phyloP scores from a whole-genome alignment of 2,797 vertebrate genomes.

The Gouania willdenowi region DNA sequence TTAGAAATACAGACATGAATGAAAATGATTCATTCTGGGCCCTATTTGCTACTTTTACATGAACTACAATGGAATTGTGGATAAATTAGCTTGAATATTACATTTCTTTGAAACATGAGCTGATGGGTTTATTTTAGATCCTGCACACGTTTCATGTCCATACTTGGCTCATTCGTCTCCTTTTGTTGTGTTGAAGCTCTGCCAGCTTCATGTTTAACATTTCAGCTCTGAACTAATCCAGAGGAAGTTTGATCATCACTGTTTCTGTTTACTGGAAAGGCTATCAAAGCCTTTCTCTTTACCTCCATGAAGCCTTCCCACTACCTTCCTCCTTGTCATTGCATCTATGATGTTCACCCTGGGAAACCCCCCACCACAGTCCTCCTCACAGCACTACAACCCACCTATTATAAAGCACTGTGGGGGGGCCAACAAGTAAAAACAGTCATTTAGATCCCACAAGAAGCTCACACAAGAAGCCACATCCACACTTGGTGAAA shows the following conservation, averaged over 20 bases:
- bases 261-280: conserved; percentile 3
- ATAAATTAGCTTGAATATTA: too few species aligned
- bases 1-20: too few species aligned
- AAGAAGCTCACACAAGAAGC: conserved; percentile 37
- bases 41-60: too few species aligned
- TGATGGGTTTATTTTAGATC: too few species aligned
- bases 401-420: conserved; percentile 46
- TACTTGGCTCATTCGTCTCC: too few species aligned
- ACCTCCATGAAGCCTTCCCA: conserved; percentile 7
- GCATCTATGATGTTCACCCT: conserved; percentile 26
- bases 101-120: too few species aligned
- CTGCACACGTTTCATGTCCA: too few species aligned
- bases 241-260: neutral
- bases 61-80: too few species aligned
- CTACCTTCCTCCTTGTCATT: conserved; percentile 46
- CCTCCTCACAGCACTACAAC: conserved; percentile 40
- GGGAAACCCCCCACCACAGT: conserved; percentile 55
- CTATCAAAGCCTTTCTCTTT: conserved; percentile 7
- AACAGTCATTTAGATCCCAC: conserved; percentile 54
- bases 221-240: neutral
- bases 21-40: too few species aligned
- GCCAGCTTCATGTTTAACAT: neutral
- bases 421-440: conserved; percentile 46
- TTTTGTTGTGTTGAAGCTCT: too few species aligned
- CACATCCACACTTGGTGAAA: conserved; percentile 13